Percentiles rank a stretch among this genome's conserved stretches.
Evolutionary conservation across 2,888 invertebrate genomes (phyloP).

Genomic region (Pyrrhia umbra): DNA sequence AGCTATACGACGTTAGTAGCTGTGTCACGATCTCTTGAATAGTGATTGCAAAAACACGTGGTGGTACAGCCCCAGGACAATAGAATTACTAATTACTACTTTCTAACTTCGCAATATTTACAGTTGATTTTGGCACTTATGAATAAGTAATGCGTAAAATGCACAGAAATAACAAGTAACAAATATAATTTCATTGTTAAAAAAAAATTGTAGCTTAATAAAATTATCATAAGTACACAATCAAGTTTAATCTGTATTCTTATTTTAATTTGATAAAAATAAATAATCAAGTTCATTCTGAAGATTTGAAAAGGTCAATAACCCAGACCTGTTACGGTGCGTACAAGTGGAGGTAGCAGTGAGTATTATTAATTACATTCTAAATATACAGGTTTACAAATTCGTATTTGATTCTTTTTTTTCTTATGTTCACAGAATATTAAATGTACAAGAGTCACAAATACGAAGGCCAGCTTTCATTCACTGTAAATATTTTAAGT

Average conservation of each 20-base stretch:
- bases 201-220: not conserved
- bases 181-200: not conserved
- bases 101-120: not conserved
- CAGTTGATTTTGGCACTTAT: not conserved
- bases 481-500: no score
- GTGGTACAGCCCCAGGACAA: no score
- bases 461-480: no score
- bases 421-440: not conserved
- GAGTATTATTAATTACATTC: not conserved
- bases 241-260: conserved; percentile 7
- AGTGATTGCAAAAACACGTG: no score
- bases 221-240: conserved; percentile 7
- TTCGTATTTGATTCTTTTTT: not conserved
- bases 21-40: no score
- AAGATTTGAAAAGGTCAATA: conserved; percentile 30
- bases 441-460: no score
- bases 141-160: not conserved
- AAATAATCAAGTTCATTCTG: conserved; percentile 8
- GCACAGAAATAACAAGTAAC: not conserved
- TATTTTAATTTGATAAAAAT: conserved; percentile 5
- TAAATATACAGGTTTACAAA: conserved; percentile 25
- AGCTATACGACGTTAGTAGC: no score
- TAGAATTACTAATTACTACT: not conserved
- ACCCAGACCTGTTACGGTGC: conserved; percentile 21
- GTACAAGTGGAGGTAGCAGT: conserved; percentile 14